phyloP scores from a whole-genome alignment of 2,888 invertebrate genomes.

The Platypus cylindrus region DNA sequence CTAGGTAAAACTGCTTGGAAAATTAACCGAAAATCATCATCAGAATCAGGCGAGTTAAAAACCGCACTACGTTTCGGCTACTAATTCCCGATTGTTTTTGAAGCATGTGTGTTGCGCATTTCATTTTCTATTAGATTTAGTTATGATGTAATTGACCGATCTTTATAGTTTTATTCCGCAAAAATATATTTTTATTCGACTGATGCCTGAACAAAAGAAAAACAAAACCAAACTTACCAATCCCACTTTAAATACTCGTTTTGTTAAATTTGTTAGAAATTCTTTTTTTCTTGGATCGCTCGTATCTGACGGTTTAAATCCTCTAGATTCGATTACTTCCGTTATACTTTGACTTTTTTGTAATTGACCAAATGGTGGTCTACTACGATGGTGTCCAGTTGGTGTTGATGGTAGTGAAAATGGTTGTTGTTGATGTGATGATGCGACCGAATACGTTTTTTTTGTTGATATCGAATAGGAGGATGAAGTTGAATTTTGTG shows the following conservation, averaged over 20 bases:
- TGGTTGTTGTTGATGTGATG: slow-evolving; percentile 19
- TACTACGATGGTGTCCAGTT: slow-evolving; percentile 15
- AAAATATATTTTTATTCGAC: neutral
- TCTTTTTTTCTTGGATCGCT: slow-evolving; percentile 70
- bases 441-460: slow-evolving; percentile 19
- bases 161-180: slow-evolving; percentile 9
- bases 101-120: slow-evolving; percentile 15
- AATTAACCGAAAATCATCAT: slow-evolving; percentile 15
- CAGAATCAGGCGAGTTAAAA: too few relatives aligned
- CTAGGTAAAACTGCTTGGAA: slow-evolving; percentile 4
- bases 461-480: slow-evolving; percentile 18
- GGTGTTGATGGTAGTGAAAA: slow-evolving; percentile 22
- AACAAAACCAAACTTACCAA: slow-evolving; percentile 48
- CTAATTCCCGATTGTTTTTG: slow-evolving; percentile 4
- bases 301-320: slow-evolving; percentile 76
- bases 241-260: slow-evolving; percentile 69
- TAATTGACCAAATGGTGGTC: slow-evolving; percentile 19
- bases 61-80: slow-evolving; percentile 12
- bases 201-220: neutral
- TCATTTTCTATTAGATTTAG: slow-evolving; percentile 11
- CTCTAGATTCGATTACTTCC: slow-evolving; percentile 56
- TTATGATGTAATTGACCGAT: slow-evolving; percentile 14
- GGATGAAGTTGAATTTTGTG: slow-evolving; percentile 10
- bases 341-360: slow-evolving; percentile 29
- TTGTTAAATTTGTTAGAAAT: slow-evolving; percentile 67